phyloP scores from a whole-genome alignment of 2,888 invertebrate species.

The Aporophyla lueneburgensis region DNA sequence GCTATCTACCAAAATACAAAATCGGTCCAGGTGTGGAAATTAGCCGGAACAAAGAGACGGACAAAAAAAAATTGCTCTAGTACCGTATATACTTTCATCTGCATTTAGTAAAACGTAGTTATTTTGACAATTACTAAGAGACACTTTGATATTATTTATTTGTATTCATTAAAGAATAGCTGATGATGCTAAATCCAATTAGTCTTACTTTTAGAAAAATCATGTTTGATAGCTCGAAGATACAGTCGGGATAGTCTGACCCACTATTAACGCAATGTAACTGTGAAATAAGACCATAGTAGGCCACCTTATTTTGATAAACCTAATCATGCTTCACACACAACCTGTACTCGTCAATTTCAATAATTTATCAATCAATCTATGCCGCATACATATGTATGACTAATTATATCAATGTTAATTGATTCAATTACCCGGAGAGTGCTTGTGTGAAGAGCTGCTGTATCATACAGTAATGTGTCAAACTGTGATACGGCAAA shows the following conservation, averaged over 20 bases:
- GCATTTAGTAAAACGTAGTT: too few relatives aligned
- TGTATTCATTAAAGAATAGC: too few relatives aligned
- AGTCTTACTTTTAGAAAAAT: neutral
- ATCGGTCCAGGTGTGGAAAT: too few relatives aligned
- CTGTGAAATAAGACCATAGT: neutral
- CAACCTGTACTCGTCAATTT: conserved; percentile 17
- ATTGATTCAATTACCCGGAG: conserved; percentile 35
- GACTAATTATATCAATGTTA: conserved; percentile 34
- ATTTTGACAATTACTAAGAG: too few relatives aligned
- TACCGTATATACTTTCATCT: too few relatives aligned
- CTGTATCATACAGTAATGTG: neutral
- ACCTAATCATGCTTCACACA: too few relatives aligned
- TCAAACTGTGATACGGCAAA: neutral
- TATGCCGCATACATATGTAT: conserved; percentile 5
- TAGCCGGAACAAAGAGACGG: too few relatives aligned
- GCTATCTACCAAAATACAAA: too few relatives aligned
- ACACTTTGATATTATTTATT: too few relatives aligned
- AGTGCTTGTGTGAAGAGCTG: conserved; percentile 12
- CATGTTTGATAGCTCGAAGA: too few relatives aligned
- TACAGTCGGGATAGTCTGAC: neutral
- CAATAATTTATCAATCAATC: conserved; percentile 9
- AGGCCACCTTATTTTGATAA: neutral
- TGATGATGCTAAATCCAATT: neutral
- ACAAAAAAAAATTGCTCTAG: too few relatives aligned
- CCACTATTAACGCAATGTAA: neutral